Evolutionary conservation across 2,797 vertebrate genomes (phyloP), one percentile per base, ranked within the genome.

Genomic region (Pantherophis vulpinus): DNA sequence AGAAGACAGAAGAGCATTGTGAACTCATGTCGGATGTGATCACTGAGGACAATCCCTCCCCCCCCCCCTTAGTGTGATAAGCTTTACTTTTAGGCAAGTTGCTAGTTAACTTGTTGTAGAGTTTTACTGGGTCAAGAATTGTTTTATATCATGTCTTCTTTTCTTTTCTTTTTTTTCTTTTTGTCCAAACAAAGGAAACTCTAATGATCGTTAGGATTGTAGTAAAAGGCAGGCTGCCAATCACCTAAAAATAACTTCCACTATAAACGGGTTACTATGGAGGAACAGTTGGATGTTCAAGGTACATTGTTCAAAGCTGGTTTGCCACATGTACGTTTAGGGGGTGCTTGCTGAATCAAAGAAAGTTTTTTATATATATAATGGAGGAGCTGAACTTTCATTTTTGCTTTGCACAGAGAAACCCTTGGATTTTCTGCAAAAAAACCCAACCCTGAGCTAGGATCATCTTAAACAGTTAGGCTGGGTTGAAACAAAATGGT

Each of bases 51-150:
- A 96, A 66, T 96, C 96, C 37, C 37, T 2, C 51, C 51, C 98
- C 97, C 9, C 51, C 98, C 97, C 42, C 47, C 95, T 97, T 96
- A 91, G 94, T 97, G 95, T 98, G 97, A 94, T 86, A 93, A 97
- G 96, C 97, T 97, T 97, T 96, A 96, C 96, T 97, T 96, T 94
- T 96, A 93, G 95, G 87, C 91, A 83, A 29, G 93, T 95, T 88
- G 94, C 58, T 66, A 95, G 93, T n/a, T 92, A 88, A 94, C 94
- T 95, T 91, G 0, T 51, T 56, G 93, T 94, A 93, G 91, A 92
- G 37, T 92, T 94, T 92, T 91, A 87, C 70, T 20, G 42, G 87
- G 95, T 91, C 0, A 32, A 0, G 96, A 95, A 93, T 86, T 51
- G 13, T 94, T 92, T 93, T 0, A 0, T 93, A 59, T 95, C 32